Percentiles rank a stretch among this genome's conserved stretches.
phyloP scores from a whole-genome alignment of 2,113 vertebrate species.

The Engystomops pustulosus region DNA sequence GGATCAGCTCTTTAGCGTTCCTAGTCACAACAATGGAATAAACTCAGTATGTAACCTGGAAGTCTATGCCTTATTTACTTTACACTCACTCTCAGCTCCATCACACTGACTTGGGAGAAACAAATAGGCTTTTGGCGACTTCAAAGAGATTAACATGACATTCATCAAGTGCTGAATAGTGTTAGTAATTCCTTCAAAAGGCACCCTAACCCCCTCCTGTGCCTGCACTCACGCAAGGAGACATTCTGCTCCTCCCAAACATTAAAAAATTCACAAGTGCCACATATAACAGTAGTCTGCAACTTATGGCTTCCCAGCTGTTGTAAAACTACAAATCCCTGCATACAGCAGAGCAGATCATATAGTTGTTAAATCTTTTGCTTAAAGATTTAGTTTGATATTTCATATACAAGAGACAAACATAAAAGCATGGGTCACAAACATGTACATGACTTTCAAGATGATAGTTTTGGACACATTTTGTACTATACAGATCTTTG shows the following conservation, averaged over 20 bases:
- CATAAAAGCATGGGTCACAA: not conserved
- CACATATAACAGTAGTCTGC: not conserved
- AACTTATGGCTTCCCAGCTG: not conserved
- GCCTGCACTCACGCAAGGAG: not conserved
- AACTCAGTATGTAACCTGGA: not conserved
- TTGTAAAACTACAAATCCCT: not conserved
- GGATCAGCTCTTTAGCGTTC: not conserved
- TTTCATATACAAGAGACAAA: not conserved
- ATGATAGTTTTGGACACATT: not conserved
- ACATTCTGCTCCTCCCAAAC: constrained; percentile 2
- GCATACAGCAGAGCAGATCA: not conserved
- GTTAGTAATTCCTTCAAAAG: not conserved
- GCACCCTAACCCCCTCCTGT: not conserved
- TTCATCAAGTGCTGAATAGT: not conserved
- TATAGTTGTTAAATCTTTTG: not conserved
- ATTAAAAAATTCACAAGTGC: not conserved
- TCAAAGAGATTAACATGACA: constrained; percentile 29
- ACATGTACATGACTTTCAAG: not conserved
- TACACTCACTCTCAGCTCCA: not conserved
- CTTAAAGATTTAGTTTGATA: too few relatives aligned
- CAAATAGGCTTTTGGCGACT: constrained; percentile 32
- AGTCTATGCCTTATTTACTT: not conserved
- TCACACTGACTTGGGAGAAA: constrained; percentile 5
- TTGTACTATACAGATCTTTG: not conserved
- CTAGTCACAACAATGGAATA: too few relatives aligned